A percentile compares a stretch with the other conserved stretches of the same genome.
Evolutionary conservation across 2,797 vertebrate genomes (phyloP).

Genomic region (Naso thynnoides): DNA sequence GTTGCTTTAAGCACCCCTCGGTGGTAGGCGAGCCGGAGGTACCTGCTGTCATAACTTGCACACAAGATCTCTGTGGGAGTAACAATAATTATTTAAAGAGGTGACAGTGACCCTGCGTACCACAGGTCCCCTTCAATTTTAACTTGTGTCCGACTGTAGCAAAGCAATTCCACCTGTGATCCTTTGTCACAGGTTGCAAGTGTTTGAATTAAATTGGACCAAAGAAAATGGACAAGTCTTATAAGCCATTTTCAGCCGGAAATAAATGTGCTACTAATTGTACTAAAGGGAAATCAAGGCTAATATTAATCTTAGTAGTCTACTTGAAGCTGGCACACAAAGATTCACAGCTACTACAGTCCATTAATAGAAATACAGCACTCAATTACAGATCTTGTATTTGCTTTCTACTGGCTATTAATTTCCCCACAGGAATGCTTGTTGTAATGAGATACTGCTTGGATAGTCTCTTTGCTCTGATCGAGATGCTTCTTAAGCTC

Average conservation of each 20-base stretch:
- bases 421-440: conserved; percentile 27
- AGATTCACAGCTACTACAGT: conserved; percentile 37
- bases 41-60: conserved; percentile 14
- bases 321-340: conserved; percentile 22
- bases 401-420: conserved; percentile 39
- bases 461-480: conserved; percentile 34
- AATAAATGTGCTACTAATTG: conserved; percentile 3
- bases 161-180: background rate
- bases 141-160: background rate
- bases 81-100: conserved; percentile 15
- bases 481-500: conserved; percentile 21
- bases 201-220: background rate
- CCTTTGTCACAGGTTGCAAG: background rate
- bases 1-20: conserved; percentile 11
- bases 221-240: background rate
- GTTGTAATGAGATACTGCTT: conserved; percentile 48
- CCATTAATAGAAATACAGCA: conserved; percentile 40
- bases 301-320: conserved; percentile 17
- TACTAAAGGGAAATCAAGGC: background rate
- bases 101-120: background rate
- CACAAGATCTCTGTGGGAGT: background rate
- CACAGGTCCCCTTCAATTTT: background rate
- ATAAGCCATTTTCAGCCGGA: background rate
- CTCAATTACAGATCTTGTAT: conserved; percentile 48
- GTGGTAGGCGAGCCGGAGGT: background rate